Percentiles rank a stretch among this genome's conserved stretches.
These are phyloP conservation scores for Notamacropus eugenii DNA, from an alignment of 2,797 vertebrate species.

Conservation along the genomic window DNA sequence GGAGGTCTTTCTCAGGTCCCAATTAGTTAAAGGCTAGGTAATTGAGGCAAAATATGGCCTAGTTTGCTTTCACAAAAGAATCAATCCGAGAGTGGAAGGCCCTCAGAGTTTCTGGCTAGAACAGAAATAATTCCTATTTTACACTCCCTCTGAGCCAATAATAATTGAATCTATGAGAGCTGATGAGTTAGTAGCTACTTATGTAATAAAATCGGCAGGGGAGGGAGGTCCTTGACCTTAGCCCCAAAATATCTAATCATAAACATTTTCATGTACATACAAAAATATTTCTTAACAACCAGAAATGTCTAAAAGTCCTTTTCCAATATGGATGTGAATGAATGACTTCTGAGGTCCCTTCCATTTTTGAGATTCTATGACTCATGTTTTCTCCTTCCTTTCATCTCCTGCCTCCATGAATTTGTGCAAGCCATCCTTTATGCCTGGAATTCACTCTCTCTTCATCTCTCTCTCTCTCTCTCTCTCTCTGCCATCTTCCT, in stretches of 20 bases:
- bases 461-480: background rate
- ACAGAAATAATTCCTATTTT: too few relatives aligned
- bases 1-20: too few relatives aligned
- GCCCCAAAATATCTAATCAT: background rate
- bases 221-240: background rate
- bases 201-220: background rate
- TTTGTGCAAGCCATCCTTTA: background rate
- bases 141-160: background rate
- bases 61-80: too few relatives aligned
- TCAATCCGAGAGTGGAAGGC: too few relatives aligned
- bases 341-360: background rate
- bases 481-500: background rate
- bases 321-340: background rate
- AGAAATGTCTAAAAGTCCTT: background rate
- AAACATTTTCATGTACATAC: background rate
- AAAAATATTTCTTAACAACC: background rate
- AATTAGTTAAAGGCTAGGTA: too few relatives aligned
- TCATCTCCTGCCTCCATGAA: background rate
- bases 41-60: too few relatives aligned
- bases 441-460: background rate
- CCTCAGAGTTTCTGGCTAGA: too few relatives aligned
- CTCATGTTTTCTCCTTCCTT: background rate
- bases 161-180: background rate
- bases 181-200: background rate
- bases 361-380: background rate